Evolutionary conservation across 2,888 invertebrate genomes (phyloP).

Genomic region (Himalopsyche japonica): DNA sequence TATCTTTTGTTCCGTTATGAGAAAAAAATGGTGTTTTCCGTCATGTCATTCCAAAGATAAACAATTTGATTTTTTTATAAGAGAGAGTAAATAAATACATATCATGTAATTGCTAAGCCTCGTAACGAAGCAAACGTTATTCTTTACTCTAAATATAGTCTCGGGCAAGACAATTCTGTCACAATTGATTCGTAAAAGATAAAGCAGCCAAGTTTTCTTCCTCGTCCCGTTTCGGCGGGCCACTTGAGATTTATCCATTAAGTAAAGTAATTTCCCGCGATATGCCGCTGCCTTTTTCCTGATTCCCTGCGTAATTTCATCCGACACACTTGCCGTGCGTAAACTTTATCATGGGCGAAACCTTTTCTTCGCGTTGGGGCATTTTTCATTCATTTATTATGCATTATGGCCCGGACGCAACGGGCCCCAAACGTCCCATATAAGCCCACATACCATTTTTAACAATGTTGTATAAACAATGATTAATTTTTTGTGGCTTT

Average conservation of each 20-base stretch:
- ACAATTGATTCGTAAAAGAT: background rate
- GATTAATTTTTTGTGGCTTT: background rate
- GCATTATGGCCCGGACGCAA: slow-evolving; percentile 19
- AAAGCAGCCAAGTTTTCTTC: background rate
- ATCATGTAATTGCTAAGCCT: background rate
- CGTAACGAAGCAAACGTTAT: background rate
- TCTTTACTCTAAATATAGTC: background rate
- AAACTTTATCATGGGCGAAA: slow-evolving; percentile 3
- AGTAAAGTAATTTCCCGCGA: slow-evolving; percentile 13
- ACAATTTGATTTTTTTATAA: too few species aligned
- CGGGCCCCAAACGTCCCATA: slow-evolving; percentile 1
- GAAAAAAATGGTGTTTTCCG: too few species aligned
- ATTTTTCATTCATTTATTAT: slow-evolving; percentile 32
- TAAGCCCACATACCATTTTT: slow-evolving; percentile 3
- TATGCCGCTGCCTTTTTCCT: slow-evolving; percentile 17
- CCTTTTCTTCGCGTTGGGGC: slow-evolving; percentile 22
- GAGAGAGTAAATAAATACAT: too few species aligned
- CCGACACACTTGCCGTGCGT: slow-evolving; percentile 16
- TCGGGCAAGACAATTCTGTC: background rate
- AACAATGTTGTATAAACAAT: slow-evolving; percentile 3
- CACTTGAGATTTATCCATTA: background rate
- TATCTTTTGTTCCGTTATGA: too few species aligned
- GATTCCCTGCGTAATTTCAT: slow-evolving; percentile 23
- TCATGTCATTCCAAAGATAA: too few species aligned
- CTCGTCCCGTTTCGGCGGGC: background rate